Conservation (phyloP, 2,113 vertebrate genomes). For the Psettodes erumei region DNA sequence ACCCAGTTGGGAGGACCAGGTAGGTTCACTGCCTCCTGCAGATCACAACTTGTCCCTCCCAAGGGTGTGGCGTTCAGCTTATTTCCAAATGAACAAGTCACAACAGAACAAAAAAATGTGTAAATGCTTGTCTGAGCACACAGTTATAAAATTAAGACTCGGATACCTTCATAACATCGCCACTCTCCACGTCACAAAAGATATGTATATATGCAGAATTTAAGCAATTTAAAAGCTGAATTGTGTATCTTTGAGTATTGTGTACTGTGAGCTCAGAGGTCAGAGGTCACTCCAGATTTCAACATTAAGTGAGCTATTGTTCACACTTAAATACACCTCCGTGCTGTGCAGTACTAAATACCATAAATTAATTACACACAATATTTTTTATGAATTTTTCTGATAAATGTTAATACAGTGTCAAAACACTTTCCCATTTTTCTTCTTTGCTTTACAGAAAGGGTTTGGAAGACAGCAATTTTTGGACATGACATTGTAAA, state of each 20-base stretch:
- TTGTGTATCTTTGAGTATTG: neutral
- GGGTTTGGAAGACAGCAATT: constrained; percentile 68
- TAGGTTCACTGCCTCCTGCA: constrained; percentile 26
- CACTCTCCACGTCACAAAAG: neutral
- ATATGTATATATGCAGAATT: neutral
- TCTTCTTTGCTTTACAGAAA: constrained; percentile 77
- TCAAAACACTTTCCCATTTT: constrained; percentile 8
- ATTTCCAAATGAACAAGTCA: constrained; percentile 71
- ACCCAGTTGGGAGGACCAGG: constrained; percentile 31
- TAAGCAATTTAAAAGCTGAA: neutral
- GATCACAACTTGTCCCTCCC: constrained; percentile 59
- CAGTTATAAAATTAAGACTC: neutral
- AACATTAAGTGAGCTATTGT: neutral
- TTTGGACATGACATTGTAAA: constrained; percentile 35
- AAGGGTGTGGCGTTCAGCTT: constrained; percentile 36
- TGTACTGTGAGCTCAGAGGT: neutral
- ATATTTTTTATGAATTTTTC: neutral
- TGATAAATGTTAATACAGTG: no score
- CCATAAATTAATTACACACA: neutral
- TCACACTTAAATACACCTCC: neutral
- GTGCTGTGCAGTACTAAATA: neutral
- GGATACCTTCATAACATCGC: neutral
- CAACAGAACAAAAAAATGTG: constrained; percentile 60
- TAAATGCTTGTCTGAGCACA: neutral
- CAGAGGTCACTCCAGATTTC: neutral